Base-by-base conservation (phyloP, 2,888 invertebrate species). In the Thecocarcelia acutangulata region DNA sequence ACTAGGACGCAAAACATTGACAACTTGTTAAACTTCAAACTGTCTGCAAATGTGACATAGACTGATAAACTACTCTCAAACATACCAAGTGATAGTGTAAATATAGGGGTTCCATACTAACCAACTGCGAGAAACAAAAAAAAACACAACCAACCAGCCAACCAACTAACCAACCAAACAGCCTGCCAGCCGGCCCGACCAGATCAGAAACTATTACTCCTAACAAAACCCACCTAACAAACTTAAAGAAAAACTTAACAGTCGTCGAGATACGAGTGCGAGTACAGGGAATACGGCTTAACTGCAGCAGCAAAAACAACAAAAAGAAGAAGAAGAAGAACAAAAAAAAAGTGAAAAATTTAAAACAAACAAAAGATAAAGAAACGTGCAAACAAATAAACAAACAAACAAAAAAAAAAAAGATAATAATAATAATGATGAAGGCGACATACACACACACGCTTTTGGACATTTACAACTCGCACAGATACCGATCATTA, bases 1-100 rank as follows among this genome's bases (percentile, higher is more conserved):
- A 74, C 63, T 80, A 64, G 80, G 63, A 68, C 80, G 69, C 74
- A 64, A 69, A 64, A 79, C 79, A 83, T 76, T 80, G 83, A 73
- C 87, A 87, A 87, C 87, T 86, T 88, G 88, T 87, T 87, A 87
- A 88, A 87, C 86, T 87, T 87, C 86, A 86, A 88, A 87, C 86
- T 87, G 88, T 88, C 87, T 86, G 85, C 85, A 85, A 85, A 87
- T 84, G 86, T 85, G 87, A 88, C 88, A 88, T 84, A 85, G 85
- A 85, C 86, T 86, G 87, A 88, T 87, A 88, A 87, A 87, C 86
- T 85, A 86, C 81, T 83, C 80, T 68, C 64, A 80, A 77, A 77
- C 81, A 81, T 74, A 69, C 58, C 73, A 77, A 76, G 56, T 78
- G 78, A 78, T 78, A 66, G 78, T 66, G 52, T 52, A 72, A 66